These are phyloP conservation scores for Tyrannus savana DNA, from an alignment of 2,113 vertebrate genomes.

Conservation along the genomic window DNA sequence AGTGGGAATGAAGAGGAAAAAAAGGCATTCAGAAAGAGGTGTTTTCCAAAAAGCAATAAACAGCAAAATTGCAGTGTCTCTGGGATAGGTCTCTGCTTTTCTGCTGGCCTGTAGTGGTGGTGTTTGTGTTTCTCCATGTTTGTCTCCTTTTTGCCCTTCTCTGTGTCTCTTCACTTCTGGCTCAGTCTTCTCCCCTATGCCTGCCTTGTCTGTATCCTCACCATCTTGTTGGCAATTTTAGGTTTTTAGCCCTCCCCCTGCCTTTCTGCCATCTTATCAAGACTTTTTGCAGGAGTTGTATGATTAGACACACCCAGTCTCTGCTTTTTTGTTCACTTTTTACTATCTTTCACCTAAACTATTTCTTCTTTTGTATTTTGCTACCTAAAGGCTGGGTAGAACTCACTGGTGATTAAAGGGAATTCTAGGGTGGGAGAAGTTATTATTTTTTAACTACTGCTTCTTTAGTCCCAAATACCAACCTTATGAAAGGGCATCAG, in stretches of 20 bases:
- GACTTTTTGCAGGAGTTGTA: background rate
- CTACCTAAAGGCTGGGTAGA: background rate
- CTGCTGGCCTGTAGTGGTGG: background rate
- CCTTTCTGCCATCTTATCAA: background rate
- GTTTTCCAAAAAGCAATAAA: background rate
- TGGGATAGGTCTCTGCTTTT: background rate
- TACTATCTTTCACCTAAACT: background rate
- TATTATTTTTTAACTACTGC: background rate
- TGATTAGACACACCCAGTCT: background rate
- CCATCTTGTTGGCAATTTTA: background rate
- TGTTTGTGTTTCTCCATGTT: background rate
- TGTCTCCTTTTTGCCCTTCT: background rate
- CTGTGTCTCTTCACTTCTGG: background rate
- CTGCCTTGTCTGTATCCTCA: background rate
- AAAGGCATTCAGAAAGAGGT: background rate
- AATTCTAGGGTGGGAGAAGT: background rate
- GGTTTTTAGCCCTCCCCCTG: background rate
- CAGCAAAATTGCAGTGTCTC: background rate
- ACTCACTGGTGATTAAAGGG: background rate
- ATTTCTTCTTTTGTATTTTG: background rate
- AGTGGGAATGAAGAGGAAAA: no score
- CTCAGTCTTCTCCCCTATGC: background rate
- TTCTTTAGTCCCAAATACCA: background rate
- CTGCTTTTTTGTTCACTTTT: background rate
- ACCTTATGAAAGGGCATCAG: background rate